phyloP scores from a whole-genome alignment of 2,113 vertebrate species.

The Aspidoscelis tigris region DNA sequence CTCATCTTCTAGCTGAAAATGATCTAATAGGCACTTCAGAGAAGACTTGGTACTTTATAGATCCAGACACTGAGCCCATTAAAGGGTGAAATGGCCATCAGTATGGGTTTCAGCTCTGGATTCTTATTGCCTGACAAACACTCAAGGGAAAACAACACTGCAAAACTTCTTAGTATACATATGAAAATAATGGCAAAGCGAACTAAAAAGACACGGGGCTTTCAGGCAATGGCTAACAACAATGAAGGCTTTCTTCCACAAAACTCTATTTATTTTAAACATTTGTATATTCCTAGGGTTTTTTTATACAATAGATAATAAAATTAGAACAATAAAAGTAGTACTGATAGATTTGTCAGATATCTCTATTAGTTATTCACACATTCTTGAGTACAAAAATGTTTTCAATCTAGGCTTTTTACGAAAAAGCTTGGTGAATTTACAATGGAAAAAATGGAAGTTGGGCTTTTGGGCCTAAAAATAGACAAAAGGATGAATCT shows the following conservation, averaged over 20 bases:
- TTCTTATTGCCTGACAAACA: conserved; percentile 1
- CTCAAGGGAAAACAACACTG: neutral
- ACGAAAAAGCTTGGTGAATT: too few species aligned
- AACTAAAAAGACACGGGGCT: neutral
- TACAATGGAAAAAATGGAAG: too few species aligned
- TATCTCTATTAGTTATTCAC: too few species aligned
- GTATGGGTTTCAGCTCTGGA: neutral
- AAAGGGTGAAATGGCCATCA: conserved; percentile 12
- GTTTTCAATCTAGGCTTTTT: too few species aligned
- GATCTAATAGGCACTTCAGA: conserved; percentile 3
- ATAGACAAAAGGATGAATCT: too few species aligned
- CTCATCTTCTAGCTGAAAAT: neutral
- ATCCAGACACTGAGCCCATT: conserved; percentile 7
- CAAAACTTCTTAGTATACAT: neutral
- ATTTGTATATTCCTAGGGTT: too few species aligned
- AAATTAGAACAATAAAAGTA: too few species aligned
- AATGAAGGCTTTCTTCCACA: neutral
- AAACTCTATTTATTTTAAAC: too few species aligned
- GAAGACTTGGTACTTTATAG: neutral
- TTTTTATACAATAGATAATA: too few species aligned
- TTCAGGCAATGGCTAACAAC: conserved; percentile 3
- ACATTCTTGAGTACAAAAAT: too few species aligned
- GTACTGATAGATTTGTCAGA: too few species aligned
- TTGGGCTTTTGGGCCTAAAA: too few species aligned
- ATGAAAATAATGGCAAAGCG: conserved; percentile 10